These are phyloP conservation scores for Sandelia bainsii DNA, from an alignment of 2,797 vertebrate genomes.

Conservation along the genomic window DNA sequence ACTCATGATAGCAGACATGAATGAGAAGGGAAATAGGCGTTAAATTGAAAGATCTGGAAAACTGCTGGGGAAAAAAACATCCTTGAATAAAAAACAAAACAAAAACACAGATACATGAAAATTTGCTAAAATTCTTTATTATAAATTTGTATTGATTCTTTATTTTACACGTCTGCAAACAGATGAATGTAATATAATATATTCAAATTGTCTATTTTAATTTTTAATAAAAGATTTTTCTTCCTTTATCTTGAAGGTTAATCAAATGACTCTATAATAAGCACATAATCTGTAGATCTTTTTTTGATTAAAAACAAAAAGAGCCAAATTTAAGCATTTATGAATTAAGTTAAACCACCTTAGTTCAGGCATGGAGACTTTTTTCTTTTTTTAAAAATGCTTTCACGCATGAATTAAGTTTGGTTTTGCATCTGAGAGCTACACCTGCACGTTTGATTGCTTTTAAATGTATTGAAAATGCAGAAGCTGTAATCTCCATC, in stretches of 20 bases:
- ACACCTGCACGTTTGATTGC: slow-evolving; percentile 14
- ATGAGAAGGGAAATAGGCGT: slow-evolving; percentile 77
- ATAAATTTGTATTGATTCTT: not conserved
- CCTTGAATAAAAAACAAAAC: slow-evolving; percentile 36
- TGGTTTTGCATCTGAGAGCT: slow-evolving; percentile 17
- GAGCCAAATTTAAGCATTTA: not conserved
- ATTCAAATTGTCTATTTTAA: slow-evolving; percentile 20
- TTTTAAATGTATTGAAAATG: not conserved
- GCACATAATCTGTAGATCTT: slow-evolving; percentile 7
- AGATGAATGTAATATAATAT: too few relatives aligned
- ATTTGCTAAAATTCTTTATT: not conserved
- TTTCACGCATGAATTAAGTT: slow-evolving; percentile 5
- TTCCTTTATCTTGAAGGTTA: slow-evolving; percentile 26
- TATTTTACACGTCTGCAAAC: not conserved
- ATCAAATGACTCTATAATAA: slow-evolving; percentile 21
- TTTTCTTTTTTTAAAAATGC: not conserved
- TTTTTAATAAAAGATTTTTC: not conserved
- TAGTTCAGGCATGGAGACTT: not conserved
- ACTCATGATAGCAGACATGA: slow-evolving; percentile 75
- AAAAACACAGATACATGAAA: not conserved
- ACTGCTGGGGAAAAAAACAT: slow-evolving; percentile 41
- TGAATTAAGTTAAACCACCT: not conserved
- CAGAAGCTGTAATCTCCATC: slow-evolving; percentile 12
- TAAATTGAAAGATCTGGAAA: slow-evolving; percentile 77
- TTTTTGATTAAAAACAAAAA: slow-evolving; percentile 7